A percentile compares a stretch with the other conserved stretches of the same genome.
Evolutionary conservation across 2,888 invertebrate species (phyloP).

Genomic region (Smittia sp.): DNA sequence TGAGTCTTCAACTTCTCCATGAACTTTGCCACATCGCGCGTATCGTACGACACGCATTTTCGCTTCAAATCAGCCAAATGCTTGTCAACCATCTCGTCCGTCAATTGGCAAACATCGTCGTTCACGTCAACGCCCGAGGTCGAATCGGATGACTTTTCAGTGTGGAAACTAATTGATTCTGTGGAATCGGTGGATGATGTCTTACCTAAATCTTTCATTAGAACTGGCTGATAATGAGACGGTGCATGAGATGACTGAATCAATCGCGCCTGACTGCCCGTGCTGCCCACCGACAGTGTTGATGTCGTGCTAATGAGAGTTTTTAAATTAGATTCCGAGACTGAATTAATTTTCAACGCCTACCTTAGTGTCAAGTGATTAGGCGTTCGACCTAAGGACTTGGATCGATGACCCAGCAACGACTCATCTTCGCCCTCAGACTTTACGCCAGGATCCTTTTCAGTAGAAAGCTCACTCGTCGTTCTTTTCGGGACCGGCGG

Average conservation of each 20-base stretch:
- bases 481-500: conserved; percentile 50
- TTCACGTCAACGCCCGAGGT: conserved; percentile 39
- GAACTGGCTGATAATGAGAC: conserved; percentile 84
- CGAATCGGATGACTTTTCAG: conserved; percentile 39
- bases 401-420: conserved; percentile 63
- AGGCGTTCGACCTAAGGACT: conserved; percentile 82
- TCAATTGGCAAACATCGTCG: conserved; percentile 48
- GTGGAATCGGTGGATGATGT: conserved; percentile 37
- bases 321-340: conserved; percentile 48
- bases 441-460: conserved; percentile 72
- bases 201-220: conserved; percentile 88
- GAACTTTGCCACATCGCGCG: conserved; percentile 53
- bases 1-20: conserved; percentile 51
- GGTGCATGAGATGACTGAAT: conserved; percentile 94
- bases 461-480: conserved; percentile 54
- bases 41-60: conserved; percentile 48
- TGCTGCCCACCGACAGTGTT: conserved; percentile 89
- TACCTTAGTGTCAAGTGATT: conserved; percentile 87
- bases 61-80: conserved; percentile 53
- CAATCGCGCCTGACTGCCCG: conserved; percentile 87
- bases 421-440: conserved; percentile 85
- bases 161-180: conserved; percentile 40
- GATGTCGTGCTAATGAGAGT: conserved; percentile 73
- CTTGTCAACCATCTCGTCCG: conserved; percentile 51
- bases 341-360: too few relatives aligned